A percentile compares a stretch with the other conserved stretches of the same genome.
Evolutionary conservation across 2,113 vertebrate species (phyloP).

Genomic region (Gymnarchus niloticus): DNA sequence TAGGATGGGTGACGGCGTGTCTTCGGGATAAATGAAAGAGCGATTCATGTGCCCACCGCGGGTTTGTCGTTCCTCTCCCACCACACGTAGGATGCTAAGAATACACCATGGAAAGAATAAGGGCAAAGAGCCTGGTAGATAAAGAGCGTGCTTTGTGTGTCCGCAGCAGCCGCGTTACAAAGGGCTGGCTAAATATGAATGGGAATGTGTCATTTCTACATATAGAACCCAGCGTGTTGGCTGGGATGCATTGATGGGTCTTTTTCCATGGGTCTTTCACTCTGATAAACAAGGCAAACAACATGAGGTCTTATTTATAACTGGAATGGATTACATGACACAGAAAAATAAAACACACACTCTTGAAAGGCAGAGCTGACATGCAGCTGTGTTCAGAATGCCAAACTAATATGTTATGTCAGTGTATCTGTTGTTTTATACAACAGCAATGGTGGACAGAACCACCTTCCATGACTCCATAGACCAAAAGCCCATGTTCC

Average conservation of each 20-base stretch:
- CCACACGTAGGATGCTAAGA: not conserved
- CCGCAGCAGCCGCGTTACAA: not conserved
- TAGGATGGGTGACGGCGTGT: not conserved
- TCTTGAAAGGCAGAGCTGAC: not conserved
- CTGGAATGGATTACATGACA: not conserved
- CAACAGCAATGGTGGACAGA: not conserved
- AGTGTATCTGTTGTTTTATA: not conserved
- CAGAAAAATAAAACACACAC: not conserved
- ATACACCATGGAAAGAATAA: not conserved
- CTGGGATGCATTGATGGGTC: not conserved
- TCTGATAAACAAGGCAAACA: not conserved
- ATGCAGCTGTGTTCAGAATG: not conserved
- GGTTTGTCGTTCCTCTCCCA: not conserved
- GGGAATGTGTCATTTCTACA: not conserved
- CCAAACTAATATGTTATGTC: not conserved
- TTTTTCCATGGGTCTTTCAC: not conserved
- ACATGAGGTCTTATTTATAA: not conserved
- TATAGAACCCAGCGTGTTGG: not conserved
- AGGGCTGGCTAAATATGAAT: not conserved
- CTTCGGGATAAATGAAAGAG: not conserved
- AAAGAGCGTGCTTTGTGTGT: not conserved
- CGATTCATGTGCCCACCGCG: not conserved
- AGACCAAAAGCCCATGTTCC: not conserved
- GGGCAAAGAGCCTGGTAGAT: not conserved
- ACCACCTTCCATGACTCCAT: not conserved